A percentile compares a stretch with the other conserved stretches of the same genome.
These are phyloP conservation scores for Tupaia tana DNA, from an alignment of 2,113 vertebrate species.

Conservation along the genomic window DNA sequence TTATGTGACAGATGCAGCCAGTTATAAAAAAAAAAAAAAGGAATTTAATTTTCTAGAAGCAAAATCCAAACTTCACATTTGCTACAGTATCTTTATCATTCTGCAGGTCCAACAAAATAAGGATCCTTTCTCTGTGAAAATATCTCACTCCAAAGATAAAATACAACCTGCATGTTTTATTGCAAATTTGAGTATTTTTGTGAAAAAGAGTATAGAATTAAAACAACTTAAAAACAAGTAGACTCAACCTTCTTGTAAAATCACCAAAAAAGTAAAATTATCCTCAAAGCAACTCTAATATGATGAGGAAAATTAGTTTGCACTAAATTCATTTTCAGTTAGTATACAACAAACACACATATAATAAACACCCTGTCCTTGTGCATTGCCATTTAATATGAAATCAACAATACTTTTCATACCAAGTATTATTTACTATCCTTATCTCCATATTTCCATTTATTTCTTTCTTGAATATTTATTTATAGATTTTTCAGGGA, in stretches of 20 bases:
- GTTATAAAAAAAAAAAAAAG: constrained; percentile 29
- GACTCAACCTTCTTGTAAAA: background rate
- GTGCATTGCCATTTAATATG: background rate
- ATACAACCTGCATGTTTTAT: constrained; percentile 28
- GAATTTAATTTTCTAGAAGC: constrained; percentile 47
- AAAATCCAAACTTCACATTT: constrained; percentile 46
- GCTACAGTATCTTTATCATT: constrained; percentile 32
- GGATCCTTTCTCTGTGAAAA: constrained; percentile 56
- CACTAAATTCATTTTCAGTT: constrained; percentile 13
- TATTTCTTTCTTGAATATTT: constrained; percentile 20
- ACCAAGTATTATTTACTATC: constrained; percentile 10
- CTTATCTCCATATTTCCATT: background rate
- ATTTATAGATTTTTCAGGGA: constrained; percentile 33
- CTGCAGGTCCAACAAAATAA: constrained; percentile 12
- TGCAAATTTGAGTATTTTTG: background rate
- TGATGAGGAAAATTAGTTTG: background rate
- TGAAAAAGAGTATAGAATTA: background rate
- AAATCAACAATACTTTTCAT: constrained; percentile 50
- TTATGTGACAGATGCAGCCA: constrained; percentile 6
- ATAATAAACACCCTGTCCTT: constrained; percentile 26
- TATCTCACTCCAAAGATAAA: constrained; percentile 27
- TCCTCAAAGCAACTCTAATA: constrained; percentile 14
- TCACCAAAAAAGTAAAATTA: constrained; percentile 38
- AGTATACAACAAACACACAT: constrained; percentile 4
- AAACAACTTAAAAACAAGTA: constrained; percentile 48